These are phyloP conservation scores for Antrozous pallidus DNA, from an alignment of 2,797 vertebrate species.

Conservation along the genomic window DNA sequence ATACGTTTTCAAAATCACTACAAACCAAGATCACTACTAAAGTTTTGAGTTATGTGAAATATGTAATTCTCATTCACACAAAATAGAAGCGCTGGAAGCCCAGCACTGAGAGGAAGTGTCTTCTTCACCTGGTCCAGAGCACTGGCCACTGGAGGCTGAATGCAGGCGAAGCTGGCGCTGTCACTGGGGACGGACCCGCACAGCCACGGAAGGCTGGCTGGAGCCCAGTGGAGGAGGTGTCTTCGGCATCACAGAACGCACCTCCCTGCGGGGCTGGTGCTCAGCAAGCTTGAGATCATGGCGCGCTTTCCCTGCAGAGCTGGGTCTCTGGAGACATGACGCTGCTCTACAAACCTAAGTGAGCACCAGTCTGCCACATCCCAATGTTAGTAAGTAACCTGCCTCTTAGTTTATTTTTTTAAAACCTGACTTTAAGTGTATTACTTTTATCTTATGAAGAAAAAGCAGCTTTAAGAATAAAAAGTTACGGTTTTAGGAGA, in stretches of 20 bases:
- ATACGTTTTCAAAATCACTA: not conserved
- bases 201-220: rapidly evolving
- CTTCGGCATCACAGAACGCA: not conserved
- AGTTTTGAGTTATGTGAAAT: not conserved
- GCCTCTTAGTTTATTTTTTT: not conserved
- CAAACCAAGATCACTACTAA: not conserved
- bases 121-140: not conserved
- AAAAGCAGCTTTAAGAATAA: conserved; percentile 5
- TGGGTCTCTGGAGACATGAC: not conserved
- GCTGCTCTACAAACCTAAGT: not conserved
- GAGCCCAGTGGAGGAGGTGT: not conserved
- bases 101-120: not conserved
- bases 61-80: not conserved
- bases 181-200: not conserved
- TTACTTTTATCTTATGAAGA: conserved; percentile 7
- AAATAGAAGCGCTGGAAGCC: not conserved
- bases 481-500: not conserved
- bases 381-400: not conserved
- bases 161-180: not conserved
- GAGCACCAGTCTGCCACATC: not conserved
- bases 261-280: not conserved
- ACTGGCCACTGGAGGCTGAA: not conserved
- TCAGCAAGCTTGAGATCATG: not conserved
- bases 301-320: not conserved
- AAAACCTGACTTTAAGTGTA: not conserved